A percentile compares a stretch with the other conserved stretches of the same genome.
phyloP scores from a whole-genome alignment of 2,797 vertebrate genomes.

The Tragopan temminckii region DNA sequence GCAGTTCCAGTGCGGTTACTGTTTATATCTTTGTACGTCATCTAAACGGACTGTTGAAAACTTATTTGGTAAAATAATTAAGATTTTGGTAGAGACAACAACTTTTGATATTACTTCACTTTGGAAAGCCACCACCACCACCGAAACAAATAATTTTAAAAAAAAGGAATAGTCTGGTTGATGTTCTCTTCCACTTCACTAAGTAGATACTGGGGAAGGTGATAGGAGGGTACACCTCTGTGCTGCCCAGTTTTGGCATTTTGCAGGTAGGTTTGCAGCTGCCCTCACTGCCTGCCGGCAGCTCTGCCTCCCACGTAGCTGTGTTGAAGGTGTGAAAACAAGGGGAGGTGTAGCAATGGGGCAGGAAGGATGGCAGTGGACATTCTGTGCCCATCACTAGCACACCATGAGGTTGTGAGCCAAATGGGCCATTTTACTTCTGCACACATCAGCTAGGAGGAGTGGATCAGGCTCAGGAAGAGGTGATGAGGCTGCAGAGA shows the following conservation, averaged over 20 bases:
- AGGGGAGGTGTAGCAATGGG: not conserved
- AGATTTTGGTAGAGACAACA: not conserved
- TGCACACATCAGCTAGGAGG: not conserved
- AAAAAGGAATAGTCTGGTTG: not conserved
- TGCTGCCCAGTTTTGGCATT: not conserved
- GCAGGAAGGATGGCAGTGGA: too few relatives aligned
- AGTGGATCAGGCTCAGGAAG: not conserved
- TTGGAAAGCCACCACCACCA: not conserved
- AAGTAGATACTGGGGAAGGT: not conserved
- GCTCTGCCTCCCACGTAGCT: not conserved
- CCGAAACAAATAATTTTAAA: not conserved
- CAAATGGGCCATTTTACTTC: not conserved
- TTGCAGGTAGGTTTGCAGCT: not conserved
- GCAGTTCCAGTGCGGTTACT: not conserved
- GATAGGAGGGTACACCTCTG: not conserved
- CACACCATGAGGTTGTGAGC: accelerated
- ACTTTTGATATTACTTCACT: not conserved
- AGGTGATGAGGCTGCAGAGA: not conserved
- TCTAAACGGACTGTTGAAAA: not conserved
- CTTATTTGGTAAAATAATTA: not conserved
- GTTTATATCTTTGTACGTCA: accelerated
- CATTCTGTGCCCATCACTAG: accelerated
- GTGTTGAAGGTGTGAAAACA: not conserved
- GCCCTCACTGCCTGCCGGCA: accelerated
- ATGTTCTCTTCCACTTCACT: not conserved